A percentile compares a stretch with the other conserved stretches of the same genome.
Conservation (phyloP, 2,888 invertebrate genomes). For the Chrysodeixis includens region DNA sequence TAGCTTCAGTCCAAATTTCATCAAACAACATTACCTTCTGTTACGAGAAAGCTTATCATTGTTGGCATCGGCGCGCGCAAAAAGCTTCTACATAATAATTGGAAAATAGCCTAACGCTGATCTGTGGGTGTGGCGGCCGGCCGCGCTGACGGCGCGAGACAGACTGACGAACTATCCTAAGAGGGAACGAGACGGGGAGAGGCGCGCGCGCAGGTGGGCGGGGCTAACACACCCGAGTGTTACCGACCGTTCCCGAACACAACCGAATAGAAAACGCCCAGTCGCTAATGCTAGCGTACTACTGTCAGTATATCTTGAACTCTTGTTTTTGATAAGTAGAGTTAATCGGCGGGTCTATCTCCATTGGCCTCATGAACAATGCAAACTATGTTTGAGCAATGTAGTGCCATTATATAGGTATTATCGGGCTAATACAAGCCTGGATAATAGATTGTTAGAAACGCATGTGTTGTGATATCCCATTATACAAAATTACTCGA, state of each 20-base stretch:
- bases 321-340: conserved; percentile 50
- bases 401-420: conserved; percentile 69
- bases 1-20: conserved; percentile 45
- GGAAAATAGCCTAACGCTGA: conserved; percentile 82
- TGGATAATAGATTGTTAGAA: conserved; percentile 63
- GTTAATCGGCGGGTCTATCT: conserved; percentile 56
- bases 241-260: conserved; percentile 77
- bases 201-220: conserved; percentile 76
- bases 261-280: conserved; percentile 82
- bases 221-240: conserved; percentile 71
- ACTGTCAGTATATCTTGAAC: conserved; percentile 70
- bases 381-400: conserved; percentile 71
- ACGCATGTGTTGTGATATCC: conserved; percentile 66
- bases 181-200: conserved; percentile 69
- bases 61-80: conserved; percentile 77
- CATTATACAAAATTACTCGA: conserved; percentile 55
- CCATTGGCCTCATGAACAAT: conserved; percentile 68
- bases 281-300: conserved; percentile 69
- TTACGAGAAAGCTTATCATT: conserved; percentile 84
- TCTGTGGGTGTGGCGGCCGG: conserved; percentile 78
- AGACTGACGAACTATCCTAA: conserved; percentile 55
- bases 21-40: conserved; percentile 67
- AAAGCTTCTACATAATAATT: conserved; percentile 86
- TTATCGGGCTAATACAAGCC: conserved; percentile 64
- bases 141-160: conserved; percentile 68